Percentiles rank a stretch among this genome's conserved stretches.
phyloP scores from a whole-genome alignment of 1,140 invertebrate species.

The Elymnias hypermnestra region DNA sequence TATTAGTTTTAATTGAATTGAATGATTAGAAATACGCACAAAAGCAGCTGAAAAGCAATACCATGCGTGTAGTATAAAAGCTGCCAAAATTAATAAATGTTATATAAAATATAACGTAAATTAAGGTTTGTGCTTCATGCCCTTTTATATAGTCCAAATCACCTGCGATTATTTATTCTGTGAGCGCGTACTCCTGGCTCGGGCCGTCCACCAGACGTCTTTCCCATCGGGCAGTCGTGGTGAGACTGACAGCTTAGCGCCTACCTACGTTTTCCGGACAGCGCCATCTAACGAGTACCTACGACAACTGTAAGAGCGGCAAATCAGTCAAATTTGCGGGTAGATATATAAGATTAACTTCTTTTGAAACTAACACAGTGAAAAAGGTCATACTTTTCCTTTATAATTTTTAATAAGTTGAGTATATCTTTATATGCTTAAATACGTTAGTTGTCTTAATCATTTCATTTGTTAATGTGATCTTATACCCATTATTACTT shows the following conservation, averaged over 20 bases:
- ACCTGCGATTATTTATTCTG: constrained; percentile 58
- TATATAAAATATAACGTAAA: not conserved
- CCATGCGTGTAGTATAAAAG: constrained; percentile 10
- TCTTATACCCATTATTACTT: too few species aligned
- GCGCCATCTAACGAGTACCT: constrained; percentile 45
- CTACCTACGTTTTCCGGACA: constrained; percentile 33
- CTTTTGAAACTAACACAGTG: too few species aligned
- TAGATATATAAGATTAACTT: too few species aligned
- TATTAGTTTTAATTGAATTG: too few species aligned
- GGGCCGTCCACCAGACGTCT: constrained; percentile 63
- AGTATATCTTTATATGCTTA: too few species aligned
- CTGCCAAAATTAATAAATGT: not conserved
- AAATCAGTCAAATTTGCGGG: constrained; percentile 18
- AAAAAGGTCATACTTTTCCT: too few species aligned
- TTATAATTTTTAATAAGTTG: too few species aligned
- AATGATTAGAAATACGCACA: too few species aligned
- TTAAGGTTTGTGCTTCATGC: constrained; percentile 12
- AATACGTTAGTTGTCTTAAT: too few species aligned
- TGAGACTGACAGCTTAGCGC: constrained; percentile 39
- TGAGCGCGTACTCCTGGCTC: constrained; percentile 59
- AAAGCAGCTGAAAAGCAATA: constrained; percentile 9
- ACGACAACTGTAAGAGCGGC: constrained; percentile 42
- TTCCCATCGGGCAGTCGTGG: constrained; percentile 60
- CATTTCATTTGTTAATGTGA: too few species aligned
- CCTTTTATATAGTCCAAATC: constrained; percentile 20